Base-by-base conservation (phyloP, 2,113 vertebrate species). In the Calonectris borealis region DNA sequence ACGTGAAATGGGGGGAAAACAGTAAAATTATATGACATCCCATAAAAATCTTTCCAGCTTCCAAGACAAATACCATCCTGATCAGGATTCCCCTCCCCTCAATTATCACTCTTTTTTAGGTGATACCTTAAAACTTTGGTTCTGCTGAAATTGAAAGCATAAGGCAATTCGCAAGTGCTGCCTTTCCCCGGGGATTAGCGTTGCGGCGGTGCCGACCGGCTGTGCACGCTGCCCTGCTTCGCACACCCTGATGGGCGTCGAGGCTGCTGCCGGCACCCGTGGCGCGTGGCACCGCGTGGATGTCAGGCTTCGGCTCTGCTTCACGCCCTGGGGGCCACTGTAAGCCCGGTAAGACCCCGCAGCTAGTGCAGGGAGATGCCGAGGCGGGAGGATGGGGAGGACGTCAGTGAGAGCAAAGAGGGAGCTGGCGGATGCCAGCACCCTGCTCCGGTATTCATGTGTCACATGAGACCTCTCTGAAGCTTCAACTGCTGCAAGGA, bases 231-330 rank as follows among this genome's bases (percentile, higher is more conserved):
- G 2, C 61, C 20, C 36, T 51, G 44, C 36, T 52, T 57, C 4
- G 1, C 57, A 12, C 19, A 18, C 32, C 70, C 55, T 18, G 17
- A 5, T 12, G 61, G 60, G 40, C 55, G 3, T 1, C 31, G 34
- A 40, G 36, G 89, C 86, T 62, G 40, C 36, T 44, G 70, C 42
- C 4, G 3, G 26, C 36, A 29, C 36, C 55, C 16, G 6, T 42
- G 60, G 20, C 4, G 4, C 1, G 10, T 70, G 83, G 10, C 34
- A 24, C 18, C 1, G 0, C 7, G 4, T 13, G 22, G 24, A 7
- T 48, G 16, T 51, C 64, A 52, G 36, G 4, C 24, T 70, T 83
- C 4, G 9, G 26, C 66, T 85, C 51, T 38, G 0, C 22, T 57
- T 61, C 34, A 2, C 5, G 6, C 34, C 48, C 26, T 36, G 26